Evolutionary conservation across 2,113 vertebrate species (phyloP).

Genomic region (Muntiacus reevesi): DNA sequence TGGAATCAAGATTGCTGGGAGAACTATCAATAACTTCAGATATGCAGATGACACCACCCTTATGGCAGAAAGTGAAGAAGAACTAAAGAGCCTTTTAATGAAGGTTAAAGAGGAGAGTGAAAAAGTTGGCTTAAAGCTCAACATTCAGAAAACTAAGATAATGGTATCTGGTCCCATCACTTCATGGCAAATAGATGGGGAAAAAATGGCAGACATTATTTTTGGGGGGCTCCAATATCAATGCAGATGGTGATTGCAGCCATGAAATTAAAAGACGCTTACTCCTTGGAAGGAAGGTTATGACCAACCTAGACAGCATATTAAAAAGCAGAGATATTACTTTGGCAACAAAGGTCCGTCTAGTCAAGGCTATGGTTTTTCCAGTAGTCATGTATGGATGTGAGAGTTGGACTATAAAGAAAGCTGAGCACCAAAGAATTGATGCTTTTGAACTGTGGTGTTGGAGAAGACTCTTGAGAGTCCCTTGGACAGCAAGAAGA

Average conservation of each 20-base stretch:
- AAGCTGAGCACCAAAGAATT: background rate
- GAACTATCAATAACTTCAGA: background rate
- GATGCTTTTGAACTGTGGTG: background rate
- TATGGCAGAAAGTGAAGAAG: background rate
- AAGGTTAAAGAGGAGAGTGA: background rate
- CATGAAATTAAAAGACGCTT: background rate
- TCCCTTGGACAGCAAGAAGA: background rate
- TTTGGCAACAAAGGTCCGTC: background rate
- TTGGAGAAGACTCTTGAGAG: background rate
- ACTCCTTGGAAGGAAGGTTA: background rate
- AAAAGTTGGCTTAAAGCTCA: background rate
- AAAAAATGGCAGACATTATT: background rate
- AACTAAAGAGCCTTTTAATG: background rate
- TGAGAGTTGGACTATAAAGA: background rate
- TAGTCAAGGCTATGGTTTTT: background rate
- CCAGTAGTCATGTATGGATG: background rate
- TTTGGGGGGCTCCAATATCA: fast-evolving
- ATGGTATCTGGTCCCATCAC: background rate
- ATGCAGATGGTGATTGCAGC: background rate
- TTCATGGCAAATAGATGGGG: background rate
- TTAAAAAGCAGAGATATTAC: background rate
- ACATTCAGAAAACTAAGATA: background rate
- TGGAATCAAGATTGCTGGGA: background rate
- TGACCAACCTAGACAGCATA: background rate
- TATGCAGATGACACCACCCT: background rate